phyloP scores from a whole-genome alignment of 1,140 invertebrate genomes.

The Drosophila yakuba region DNA sequence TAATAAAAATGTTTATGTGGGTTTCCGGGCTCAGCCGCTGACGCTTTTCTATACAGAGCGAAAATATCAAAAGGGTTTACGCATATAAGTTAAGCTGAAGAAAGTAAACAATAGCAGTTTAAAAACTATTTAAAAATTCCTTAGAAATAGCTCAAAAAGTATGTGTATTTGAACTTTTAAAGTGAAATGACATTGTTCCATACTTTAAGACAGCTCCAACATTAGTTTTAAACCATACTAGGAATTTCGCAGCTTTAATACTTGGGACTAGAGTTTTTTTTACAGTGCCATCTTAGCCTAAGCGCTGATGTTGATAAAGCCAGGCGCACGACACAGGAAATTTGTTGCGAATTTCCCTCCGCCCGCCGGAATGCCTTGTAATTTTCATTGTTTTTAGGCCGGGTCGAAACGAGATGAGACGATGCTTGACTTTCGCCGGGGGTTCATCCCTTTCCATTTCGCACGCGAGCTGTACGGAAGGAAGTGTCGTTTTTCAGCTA shows the following conservation, averaged over 20 bases:
- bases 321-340: conserved; percentile 42
- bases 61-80: neutral
- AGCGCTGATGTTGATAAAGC: conserved; percentile 67
- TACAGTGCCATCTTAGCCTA: conserved; percentile 13
- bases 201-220: too few relatives aligned
- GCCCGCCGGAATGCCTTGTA: conserved; percentile 46
- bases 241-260: too few relatives aligned
- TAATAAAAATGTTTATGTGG: conserved; percentile 75
- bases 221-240: too few relatives aligned
- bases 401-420: conserved; percentile 49
- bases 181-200: too few relatives aligned
- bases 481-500: conserved; percentile 81
- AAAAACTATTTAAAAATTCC: neutral
- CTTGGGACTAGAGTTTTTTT: conserved; percentile 1
- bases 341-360: conserved; percentile 24
- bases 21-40: conserved; percentile 21
- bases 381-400: conserved; percentile 76
- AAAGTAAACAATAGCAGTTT: neutral
- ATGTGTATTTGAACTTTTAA: too few relatives aligned
- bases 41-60: conserved; percentile 4
- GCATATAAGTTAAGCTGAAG: too few relatives aligned
- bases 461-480: conserved; percentile 22
- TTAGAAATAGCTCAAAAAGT: neutral
- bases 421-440: conserved; percentile 47
- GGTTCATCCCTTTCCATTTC: conserved; percentile 39